Evolutionary conservation across 2,888 invertebrate genomes (phyloP), one percentile per base, ranked within the genome.

Genomic region (Dryobota labecula): DNA sequence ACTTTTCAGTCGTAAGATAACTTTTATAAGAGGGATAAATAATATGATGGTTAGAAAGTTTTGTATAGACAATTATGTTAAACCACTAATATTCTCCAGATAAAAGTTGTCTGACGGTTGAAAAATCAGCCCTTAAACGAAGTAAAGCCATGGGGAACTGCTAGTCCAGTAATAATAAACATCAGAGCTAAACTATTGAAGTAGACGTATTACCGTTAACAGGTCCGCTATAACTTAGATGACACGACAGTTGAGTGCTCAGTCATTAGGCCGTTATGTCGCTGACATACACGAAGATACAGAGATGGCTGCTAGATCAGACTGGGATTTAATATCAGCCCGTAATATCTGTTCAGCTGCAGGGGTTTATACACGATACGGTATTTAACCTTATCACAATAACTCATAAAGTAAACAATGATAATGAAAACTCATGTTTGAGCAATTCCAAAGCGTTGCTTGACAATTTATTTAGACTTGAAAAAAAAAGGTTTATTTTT

Each of bases 221-320:
- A 82, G 36, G 64, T 60, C 41, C 51, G 51, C 45, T 41, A 51
- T 81, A 66, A 75, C 80, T 75, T 73, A 73, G 71, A 65, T 70
- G 80, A 86, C 78, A 67, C 69, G 77, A 77, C 76, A 63, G 70
- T 65, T 58, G 79, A 85, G 86, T 78, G 77, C 83, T 80, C 65
- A 63, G 79, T 84, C 83, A 87, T 84, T 82, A 84, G 61, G 60
- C 73, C 56, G 80, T 82, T 82, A 82, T 76, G 72, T 84, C 76
- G 65, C 63, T 73, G 36, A 68, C 56, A 47, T 65, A 57, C 24
- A 58, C 84, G 38, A 9, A 38, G 86, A 82, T 41, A 27, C 71
- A 53, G n/a, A 47, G 13, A 15, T 38, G 13, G 0, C 18, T 36
- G 30, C 68, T 76, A 53, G 84, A 86, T 57, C 15, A 33, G 24